Conservation (phyloP, 2,888 invertebrate genomes). For the Aromia moschata region DNA sequence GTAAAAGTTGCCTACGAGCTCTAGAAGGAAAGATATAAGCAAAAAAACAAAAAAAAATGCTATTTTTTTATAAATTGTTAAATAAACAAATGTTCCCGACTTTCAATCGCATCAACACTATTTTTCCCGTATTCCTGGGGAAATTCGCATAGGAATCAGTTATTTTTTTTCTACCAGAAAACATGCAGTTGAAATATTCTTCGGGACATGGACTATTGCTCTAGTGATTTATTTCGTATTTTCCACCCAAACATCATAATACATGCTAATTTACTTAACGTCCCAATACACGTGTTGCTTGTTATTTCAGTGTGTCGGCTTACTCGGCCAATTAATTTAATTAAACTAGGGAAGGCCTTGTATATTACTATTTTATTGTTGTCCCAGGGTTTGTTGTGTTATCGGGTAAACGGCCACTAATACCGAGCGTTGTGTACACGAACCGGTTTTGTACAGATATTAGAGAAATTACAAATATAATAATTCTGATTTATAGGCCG, state of each 20-base stretch:
- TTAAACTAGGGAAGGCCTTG: not conserved
- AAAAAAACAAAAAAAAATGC: too few relatives aligned
- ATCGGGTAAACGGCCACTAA: not conserved
- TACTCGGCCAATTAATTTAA: not conserved
- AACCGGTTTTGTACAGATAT: not conserved
- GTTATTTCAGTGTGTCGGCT: not conserved
- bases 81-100: too few relatives aligned
- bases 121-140: too few relatives aligned
- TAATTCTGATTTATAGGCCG: not conserved
- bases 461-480: not conserved
- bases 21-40: too few relatives aligned
- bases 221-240: not conserved
- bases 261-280: not conserved
- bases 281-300: constrained; percentile 1
- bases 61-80: too few relatives aligned
- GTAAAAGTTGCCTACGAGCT: too few relatives aligned
- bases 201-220: too few relatives aligned
- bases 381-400: not conserved
- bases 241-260: not conserved
- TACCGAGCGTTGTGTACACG: not conserved
- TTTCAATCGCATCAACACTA: too few relatives aligned
- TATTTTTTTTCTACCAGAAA: too few relatives aligned
- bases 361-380: too few relatives aligned
- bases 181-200: too few relatives aligned
- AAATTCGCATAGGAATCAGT: too few relatives aligned